A percentile compares a stretch with the other conserved stretches of the same genome.
Conservation (phyloP, 2,888 invertebrate genomes). For the Drosophila peninsularis region DNA sequence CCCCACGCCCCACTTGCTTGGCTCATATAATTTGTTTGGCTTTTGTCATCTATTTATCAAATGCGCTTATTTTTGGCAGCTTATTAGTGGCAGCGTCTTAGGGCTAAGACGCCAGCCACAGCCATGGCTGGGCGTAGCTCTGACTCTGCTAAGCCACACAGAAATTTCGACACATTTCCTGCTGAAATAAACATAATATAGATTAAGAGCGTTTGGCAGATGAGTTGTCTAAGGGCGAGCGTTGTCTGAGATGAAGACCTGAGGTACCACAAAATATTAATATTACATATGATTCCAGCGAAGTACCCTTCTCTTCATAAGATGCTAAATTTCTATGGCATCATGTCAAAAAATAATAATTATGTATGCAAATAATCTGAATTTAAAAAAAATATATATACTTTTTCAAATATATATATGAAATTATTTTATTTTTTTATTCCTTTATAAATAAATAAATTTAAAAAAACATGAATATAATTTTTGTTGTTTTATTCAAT, state of each 20-base stretch:
- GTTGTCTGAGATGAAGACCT: not conserved
- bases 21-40: slow-evolving; percentile 77
- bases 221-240: not conserved
- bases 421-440: too few species aligned
- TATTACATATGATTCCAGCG: too few species aligned
- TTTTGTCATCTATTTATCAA: slow-evolving; percentile 75
- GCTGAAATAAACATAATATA: not conserved
- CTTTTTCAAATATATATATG: too few species aligned
- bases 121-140: not conserved
- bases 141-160: not conserved
- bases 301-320: too few species aligned
- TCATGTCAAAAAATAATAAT: too few species aligned
- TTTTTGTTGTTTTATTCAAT: too few species aligned
- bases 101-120: slow-evolving; percentile 18
- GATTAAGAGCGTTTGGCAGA: not conserved
- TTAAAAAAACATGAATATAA: too few species aligned
- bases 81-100: slow-evolving; percentile 62
- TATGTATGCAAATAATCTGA: too few species aligned
- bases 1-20: slow-evolving; percentile 9
- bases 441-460: too few species aligned
- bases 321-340: too few species aligned
- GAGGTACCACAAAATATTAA: not conserved
- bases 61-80: slow-evolving; percentile 75
- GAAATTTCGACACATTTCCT: not conserved
- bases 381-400: too few species aligned